These are phyloP conservation scores for Ctenochaetus hawaiiensis DNA, from an alignment of 2,797 vertebrate genomes.

Conservation along the genomic window DNA sequence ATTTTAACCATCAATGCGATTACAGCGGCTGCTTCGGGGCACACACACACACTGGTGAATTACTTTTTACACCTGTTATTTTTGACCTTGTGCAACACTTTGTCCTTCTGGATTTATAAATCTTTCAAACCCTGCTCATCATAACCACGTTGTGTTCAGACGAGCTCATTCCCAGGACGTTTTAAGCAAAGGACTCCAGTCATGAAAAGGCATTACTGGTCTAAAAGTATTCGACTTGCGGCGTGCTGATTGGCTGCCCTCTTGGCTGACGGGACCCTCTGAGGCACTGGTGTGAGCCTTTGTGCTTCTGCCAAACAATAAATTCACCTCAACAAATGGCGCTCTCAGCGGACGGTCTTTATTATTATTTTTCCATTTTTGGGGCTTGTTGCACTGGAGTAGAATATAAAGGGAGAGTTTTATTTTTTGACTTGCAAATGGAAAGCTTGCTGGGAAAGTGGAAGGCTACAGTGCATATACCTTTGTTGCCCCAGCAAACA, in stretches of 20 bases:
- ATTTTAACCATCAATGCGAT: background rate
- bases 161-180: slow-evolving; percentile 6
- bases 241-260: slow-evolving; percentile 31
- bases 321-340: slow-evolving; percentile 32
- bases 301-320: slow-evolving; percentile 35
- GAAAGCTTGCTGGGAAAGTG: background rate
- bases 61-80: background rate
- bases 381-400: background rate
- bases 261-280: slow-evolving; percentile 13
- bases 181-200: slow-evolving; percentile 8
- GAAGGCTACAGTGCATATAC: background rate
- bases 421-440: slow-evolving; percentile 20
- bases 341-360: slow-evolving; percentile 21
- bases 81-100: slow-evolving; percentile 12
- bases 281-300: slow-evolving; percentile 28
- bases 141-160: slow-evolving; percentile 1
- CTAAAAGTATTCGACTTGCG: slow-evolving; percentile 28
- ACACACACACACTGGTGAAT: background rate
- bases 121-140: slow-evolving; percentile 14
- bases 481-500: background rate
- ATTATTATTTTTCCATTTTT: background rate
- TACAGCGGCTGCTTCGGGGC: background rate
- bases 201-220: slow-evolving; percentile 29
- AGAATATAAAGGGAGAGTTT: slow-evolving; percentile 11
- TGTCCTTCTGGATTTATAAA: background rate